Base-by-base conservation (phyloP, 2,797 vertebrate species). In the Prionace glauca region DNA sequence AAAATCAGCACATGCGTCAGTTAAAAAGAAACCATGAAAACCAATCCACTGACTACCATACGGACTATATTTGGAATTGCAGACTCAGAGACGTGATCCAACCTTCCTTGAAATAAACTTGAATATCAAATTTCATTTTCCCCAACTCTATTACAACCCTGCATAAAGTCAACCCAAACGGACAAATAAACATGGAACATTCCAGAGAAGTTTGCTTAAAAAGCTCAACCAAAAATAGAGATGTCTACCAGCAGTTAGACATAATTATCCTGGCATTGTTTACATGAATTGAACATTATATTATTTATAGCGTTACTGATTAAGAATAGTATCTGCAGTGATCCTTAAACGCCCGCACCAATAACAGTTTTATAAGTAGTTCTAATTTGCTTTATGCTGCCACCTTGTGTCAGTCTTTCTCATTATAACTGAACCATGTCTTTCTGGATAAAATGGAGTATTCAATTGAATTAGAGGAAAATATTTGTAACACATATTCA, bases 131-230 rank as follows among this genome's bases (percentile, higher is more conserved):
- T 94, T 94, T 94, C 71, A 56, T 50, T 29, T 50, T 24, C 18
- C 71, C 41, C 26, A 18, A 4, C 18, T 77, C 71, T 60, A 16
- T 36, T 18, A 91, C 29, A 91, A 65, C 60, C 22, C 32, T 72
- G 92, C 41, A 94, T 36, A n/a, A 74, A 77, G 26, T 95, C 93
- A 95, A 45, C 41, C 71, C 16, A 56, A 94, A 72, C 29, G 12
- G 41, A 20, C 71, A 74, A 95, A 77, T 77, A 95, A 95, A 95
- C 93, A 95, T 77, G 93, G 41, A 95, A 95, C 69, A 95, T 95
- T 77, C 93, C 93, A 50, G 45, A 56, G 32, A 60, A 22, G 93
- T 74, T 95, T 95, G 93, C 56, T 41, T 56, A 56, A 77, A 60
- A 95, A 50, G 74, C 93, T 56, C 74, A 95, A 95, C 71, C 45